Evolutionary conservation across 2,113 vertebrate species (phyloP).

Genomic region (Eonycteris spelaea): DNA sequence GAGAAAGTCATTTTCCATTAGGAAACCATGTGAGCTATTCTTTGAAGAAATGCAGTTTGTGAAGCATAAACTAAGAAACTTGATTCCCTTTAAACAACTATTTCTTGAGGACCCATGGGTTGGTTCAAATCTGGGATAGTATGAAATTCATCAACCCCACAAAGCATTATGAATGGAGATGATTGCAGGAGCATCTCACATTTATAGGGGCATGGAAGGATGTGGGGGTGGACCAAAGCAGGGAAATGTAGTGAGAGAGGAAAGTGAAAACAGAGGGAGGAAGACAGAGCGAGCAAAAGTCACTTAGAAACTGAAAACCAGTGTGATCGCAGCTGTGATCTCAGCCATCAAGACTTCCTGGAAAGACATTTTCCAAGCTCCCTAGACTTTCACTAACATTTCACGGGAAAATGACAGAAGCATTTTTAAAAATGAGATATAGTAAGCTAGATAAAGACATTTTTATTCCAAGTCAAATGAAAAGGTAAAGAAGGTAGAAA

Average conservation of each 20-base stretch:
- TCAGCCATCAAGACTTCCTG: neutral
- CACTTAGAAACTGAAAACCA: neutral
- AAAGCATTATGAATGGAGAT: neutral
- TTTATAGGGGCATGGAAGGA: neutral
- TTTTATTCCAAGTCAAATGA: neutral
- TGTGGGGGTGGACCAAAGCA: no score
- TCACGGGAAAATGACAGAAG: neutral
- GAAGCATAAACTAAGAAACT: neutral
- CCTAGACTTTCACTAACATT: neutral
- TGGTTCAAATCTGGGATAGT: neutral
- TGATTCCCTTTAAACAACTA: neutral
- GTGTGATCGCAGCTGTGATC: neutral
- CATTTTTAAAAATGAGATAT: neutral
- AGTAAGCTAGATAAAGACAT: neutral
- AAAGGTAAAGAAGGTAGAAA: conserved; percentile 7
- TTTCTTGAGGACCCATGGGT: neutral
- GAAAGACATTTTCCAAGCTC: neutral
- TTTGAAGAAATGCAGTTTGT: neutral
- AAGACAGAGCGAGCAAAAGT: neutral
- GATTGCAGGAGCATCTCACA: neutral
- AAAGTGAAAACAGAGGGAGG: neutral
- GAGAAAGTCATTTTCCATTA: neutral
- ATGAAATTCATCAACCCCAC: neutral
- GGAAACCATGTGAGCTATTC: neutral
- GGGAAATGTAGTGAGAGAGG: neutral